These are phyloP conservation scores for Ochlodes sylvanus DNA, from an alignment of 2,888 invertebrate species.

Conservation along the genomic window DNA sequence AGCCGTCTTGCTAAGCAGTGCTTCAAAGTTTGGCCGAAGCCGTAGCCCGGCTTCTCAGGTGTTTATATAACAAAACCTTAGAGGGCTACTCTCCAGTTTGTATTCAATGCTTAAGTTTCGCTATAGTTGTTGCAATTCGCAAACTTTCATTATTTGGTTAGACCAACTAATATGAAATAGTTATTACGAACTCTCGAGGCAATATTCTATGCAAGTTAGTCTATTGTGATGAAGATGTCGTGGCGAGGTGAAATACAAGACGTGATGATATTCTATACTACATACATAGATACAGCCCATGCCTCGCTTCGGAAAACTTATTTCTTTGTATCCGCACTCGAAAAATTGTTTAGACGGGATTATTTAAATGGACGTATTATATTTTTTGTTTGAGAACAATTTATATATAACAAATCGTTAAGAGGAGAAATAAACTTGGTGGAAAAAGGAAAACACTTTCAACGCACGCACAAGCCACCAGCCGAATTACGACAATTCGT, in stretches of 20 bases:
- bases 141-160: conserved; percentile 3
- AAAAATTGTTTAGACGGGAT: no score
- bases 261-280: no score
- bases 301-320: no score
- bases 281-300: no score
- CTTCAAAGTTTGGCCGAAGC: not conserved
- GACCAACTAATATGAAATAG: conserved; percentile 10
- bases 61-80: conserved; percentile 20
- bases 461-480: no score
- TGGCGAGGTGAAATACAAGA: not conserved
- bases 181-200: not conserved
- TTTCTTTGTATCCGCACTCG: no score
- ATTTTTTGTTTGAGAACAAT: no score
- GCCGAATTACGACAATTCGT: no score
- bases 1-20: conserved; percentile 5
- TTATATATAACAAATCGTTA: no score
- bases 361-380: no score
- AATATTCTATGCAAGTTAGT: conserved; percentile 19
- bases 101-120: conserved; percentile 8
- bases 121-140: conserved; percentile 6
- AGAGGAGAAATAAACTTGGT: no score
- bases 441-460: no score
- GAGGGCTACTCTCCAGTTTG: conserved; percentile 20
- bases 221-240: conserved; percentile 27
- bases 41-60: conserved; percentile 8